phyloP scores from a whole-genome alignment of 2,888 invertebrate species.

The Clitarchus hookeri region DNA sequence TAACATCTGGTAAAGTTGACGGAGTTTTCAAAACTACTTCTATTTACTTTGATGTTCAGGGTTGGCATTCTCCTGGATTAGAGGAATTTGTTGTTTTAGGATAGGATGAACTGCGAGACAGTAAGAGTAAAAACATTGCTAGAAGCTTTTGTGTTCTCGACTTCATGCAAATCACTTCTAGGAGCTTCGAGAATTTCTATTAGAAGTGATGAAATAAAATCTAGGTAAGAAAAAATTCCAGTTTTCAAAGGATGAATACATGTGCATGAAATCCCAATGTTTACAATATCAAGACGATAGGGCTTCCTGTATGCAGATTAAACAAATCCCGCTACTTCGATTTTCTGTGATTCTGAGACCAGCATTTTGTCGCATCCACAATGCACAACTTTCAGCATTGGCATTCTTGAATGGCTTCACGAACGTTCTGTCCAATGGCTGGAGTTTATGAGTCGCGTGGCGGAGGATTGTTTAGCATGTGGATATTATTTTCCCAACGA shows the following conservation, averaged over 20 bases:
- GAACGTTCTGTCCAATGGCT: too few species aligned
- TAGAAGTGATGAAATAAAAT: neutral
- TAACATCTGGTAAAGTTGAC: neutral
- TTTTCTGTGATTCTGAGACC: neutral
- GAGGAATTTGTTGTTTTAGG: too few species aligned
- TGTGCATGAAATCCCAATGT: neutral
- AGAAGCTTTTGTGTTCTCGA: too few species aligned
- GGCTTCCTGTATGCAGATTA: neutral
- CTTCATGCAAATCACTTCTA: too few species aligned
- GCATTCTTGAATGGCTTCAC: too few species aligned
- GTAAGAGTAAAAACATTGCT: neutral
- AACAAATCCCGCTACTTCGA: neutral
- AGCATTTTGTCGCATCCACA: neutral
- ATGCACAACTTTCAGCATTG: too few species aligned
- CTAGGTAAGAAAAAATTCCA: neutral
- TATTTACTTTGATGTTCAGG: too few species aligned
- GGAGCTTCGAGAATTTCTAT: too few species aligned
- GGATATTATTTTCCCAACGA: neutral
- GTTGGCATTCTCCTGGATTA: too few species aligned
- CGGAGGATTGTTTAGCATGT: slow-evolving; percentile 17
- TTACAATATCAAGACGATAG: neutral
- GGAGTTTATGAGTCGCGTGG: slow-evolving; percentile 19
- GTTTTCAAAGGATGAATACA: neutral
- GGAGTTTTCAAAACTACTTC: too few species aligned
- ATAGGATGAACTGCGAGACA: neutral